These are phyloP conservation scores for Orchesellides sinensis DNA, from an alignment of 2,888 invertebrate species.

Conservation along the genomic window DNA sequence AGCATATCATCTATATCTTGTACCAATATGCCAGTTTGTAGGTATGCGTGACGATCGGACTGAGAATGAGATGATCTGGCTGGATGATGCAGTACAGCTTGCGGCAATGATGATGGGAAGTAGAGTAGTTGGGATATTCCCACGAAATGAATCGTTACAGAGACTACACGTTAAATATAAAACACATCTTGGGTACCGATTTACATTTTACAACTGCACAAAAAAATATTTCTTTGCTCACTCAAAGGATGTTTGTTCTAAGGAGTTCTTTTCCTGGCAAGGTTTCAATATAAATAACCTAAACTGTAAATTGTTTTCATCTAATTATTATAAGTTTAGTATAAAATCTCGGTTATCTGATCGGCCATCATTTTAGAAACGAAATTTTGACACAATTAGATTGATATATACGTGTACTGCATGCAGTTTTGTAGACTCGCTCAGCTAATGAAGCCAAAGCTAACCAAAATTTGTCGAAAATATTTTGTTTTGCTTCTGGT, in stretches of 20 bases:
- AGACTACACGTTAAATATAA: no score
- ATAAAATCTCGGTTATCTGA: no score
- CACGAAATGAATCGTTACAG: constrained; percentile 57
- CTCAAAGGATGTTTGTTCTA: no score
- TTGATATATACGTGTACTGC: no score
- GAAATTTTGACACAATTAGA: not conserved
- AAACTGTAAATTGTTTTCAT: not conserved
- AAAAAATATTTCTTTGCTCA: no score
- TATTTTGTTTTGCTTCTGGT: constrained; percentile 11
- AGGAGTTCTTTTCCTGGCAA: not conserved
- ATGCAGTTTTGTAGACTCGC: no score
- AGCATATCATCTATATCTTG: not conserved
- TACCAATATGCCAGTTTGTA: no score
- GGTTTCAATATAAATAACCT: not conserved
- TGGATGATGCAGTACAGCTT: constrained; percentile 25
- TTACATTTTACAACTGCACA: not conserved
- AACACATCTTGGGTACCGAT: no score
- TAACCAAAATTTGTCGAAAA: constrained; percentile 48
- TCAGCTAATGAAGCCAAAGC: no score
- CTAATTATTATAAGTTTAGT: not conserved
- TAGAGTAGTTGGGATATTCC: constrained; percentile 44
- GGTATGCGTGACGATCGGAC: not conserved
- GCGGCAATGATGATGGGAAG: constrained; percentile 54
- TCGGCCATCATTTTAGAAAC: not conserved
- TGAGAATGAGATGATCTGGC: not conserved